These are phyloP conservation scores for Festucalex cinctus DNA, from an alignment of 2,113 vertebrate species.

Conservation along the genomic window DNA sequence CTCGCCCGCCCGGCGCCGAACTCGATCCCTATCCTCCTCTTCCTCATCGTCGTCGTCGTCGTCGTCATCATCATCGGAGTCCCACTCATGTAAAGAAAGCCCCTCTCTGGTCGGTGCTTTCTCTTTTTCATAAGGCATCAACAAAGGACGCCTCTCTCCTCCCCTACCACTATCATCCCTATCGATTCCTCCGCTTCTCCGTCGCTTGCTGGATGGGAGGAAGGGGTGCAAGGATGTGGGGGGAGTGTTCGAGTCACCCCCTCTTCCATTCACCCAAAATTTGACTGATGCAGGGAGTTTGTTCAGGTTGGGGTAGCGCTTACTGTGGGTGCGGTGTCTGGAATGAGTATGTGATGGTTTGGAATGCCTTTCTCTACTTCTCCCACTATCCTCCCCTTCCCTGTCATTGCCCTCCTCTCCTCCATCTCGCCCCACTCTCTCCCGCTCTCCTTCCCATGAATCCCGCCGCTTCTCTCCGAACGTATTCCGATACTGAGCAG, in stretches of 20 bases:
- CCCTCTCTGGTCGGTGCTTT: conserved; percentile 74
- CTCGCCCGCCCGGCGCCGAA: conserved; percentile 50
- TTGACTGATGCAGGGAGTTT: conserved; percentile 78
- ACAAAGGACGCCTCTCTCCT: conserved; percentile 72
- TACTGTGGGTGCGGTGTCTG: conserved; percentile 60
- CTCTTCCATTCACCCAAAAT: conserved; percentile 74
- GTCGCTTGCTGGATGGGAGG: conserved; percentile 67
- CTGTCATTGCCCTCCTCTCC: conserved; percentile 67
- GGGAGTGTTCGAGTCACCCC: conserved; percentile 57
- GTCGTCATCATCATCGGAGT: conserved; percentile 70
- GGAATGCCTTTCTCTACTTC: conserved; percentile 62
- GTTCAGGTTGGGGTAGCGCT: conserved; percentile 74
- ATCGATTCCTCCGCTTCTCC: conserved; percentile 67
- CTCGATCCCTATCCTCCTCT: conserved; percentile 53
- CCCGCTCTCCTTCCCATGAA: conserved; percentile 72
- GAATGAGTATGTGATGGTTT: conserved; percentile 64
- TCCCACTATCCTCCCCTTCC: conserved; percentile 65
- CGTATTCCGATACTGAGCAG: conserved; percentile 65
- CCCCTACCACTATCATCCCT: conserved; percentile 57
- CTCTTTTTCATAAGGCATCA: conserved; percentile 74
- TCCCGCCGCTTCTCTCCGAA: conserved; percentile 72
- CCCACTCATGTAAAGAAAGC: conserved; percentile 76
- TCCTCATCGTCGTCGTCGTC: conserved; percentile 54
- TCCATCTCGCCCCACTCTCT: conserved; percentile 63
- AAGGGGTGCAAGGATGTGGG: conserved; percentile 70